Evolutionary conservation across 2,888 invertebrate genomes (phyloP), one percentile per base, ranked within the genome.

Genomic region (Xestia xanthographa): DNA sequence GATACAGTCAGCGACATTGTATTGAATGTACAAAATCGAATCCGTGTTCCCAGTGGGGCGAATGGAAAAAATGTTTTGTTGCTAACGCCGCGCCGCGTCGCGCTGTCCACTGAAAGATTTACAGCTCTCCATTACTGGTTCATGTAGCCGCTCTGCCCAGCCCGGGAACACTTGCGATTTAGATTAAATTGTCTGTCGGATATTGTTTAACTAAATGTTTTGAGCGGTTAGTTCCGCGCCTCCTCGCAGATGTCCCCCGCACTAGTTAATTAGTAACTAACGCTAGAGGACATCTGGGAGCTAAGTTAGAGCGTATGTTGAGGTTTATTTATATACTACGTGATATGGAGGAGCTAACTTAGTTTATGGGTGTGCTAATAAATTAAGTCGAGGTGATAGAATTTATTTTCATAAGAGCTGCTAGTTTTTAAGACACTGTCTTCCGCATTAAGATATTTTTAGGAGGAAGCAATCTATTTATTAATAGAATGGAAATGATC

Each of bases 91-190:
- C 85, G 82, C 78, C 88, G 92, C 90, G 92, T 89, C 90, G 91
- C 90, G 91, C 92, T 94, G 95, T 94, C 94, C 94, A 91, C 91
- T 92, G 92, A 90, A 93, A 95, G 95, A 95, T 95, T 95, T 95
- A 95, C 94, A 92, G 87, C 93, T 86, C 92, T 92, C 95, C 95
- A 95, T 95, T 95, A 94, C 92, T 90, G 91, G 87, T 90, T 81
- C 89, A 89, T 90, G 88, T 89, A 86, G 82, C 88, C 82, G 84
- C 72, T 67, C 72, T 83, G 66, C 74, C 79, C 73, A 72, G 70
- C 63, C 38, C 73, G 78, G 67, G 83, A 83, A 87, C 85, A 84
- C 88, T 86, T 83, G 85, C 82, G 83, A 86, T 86, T 88, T 89
- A 89, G 84, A 88, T 85, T 89, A 83, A 89, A 89, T 86, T 87